Evolutionary conservation across 64 coral and sea anemone genomes (phyloP).

Genomic region (Montipora sp.): DNA sequence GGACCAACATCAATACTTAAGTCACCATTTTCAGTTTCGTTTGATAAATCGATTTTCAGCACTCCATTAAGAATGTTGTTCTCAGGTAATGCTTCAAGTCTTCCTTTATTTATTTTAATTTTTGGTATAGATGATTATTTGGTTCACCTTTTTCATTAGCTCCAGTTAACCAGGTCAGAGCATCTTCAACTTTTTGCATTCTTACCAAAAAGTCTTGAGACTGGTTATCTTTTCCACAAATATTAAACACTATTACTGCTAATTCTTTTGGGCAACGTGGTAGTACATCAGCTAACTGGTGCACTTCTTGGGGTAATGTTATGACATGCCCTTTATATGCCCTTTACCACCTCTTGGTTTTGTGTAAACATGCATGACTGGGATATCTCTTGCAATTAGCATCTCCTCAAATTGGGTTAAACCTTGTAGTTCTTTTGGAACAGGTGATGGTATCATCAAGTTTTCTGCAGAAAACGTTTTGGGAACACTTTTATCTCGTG

Average conservation of each 20-base stretch:
- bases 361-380: conserved; percentile 50
- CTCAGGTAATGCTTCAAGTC: conserved; percentile 1
- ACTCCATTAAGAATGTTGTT: background rate
- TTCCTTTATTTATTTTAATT: conserved; percentile 10
- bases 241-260: background rate
- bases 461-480: conserved; percentile 55
- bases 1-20: background rate
- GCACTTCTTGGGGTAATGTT: conserved; percentile 28
- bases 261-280: conserved; percentile 44
- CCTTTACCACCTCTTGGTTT: conserved; percentile 43
- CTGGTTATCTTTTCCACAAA: conserved; percentile 23
- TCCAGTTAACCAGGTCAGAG: conserved; percentile 38
- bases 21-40: background rate
- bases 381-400: conserved; percentile 52
- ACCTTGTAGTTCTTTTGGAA: conserved; percentile 44
- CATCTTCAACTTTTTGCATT: conserved; percentile 9
- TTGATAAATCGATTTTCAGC: background rate
- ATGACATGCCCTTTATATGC: conserved; percentile 45
- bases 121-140: conserved; percentile 31
- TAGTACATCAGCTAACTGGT: conserved; percentile 30
- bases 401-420: conserved; percentile 65
- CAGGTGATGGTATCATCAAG: conserved; percentile 47
- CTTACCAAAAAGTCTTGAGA: conserved; percentile 25
- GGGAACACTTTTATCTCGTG: conserved; percentile 24
- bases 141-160: conserved; percentile 21